Percentiles rank a stretch among this genome's conserved stretches.
These are phyloP conservation scores for Gymnoscopelus braueri DNA, from an alignment of 2,797 vertebrate genomes.

Conservation along the genomic window DNA sequence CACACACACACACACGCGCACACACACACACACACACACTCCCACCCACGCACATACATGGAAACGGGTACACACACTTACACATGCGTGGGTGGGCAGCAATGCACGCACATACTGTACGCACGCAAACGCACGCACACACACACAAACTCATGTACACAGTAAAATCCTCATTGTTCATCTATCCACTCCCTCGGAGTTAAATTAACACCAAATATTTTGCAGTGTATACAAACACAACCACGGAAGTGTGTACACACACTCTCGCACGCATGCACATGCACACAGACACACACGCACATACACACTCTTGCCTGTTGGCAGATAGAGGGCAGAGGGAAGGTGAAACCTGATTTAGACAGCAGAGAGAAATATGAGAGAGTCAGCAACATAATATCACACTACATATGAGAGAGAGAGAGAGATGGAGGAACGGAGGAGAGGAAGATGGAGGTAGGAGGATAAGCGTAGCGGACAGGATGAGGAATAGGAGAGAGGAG, in stretches of 20 bases:
- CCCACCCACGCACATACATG: slow-evolving; percentile 7
- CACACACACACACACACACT: slow-evolving; percentile 24
- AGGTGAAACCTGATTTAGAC: slow-evolving; percentile 32
- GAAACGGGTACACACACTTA: slow-evolving; percentile 8
- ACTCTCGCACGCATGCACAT: slow-evolving; percentile 15
- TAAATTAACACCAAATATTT: too few species aligned
- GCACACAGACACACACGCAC: slow-evolving; percentile 7
- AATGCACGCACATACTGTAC: slow-evolving; percentile 27
- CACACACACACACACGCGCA: slow-evolving; percentile 13
- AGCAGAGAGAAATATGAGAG: slow-evolving; percentile 39
- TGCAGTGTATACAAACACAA: too few species aligned
- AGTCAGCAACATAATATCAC: slow-evolving; percentile 34
- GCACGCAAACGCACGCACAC: not conserved
- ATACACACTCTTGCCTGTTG: slow-evolving; percentile 8
- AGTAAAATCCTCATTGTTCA: too few species aligned
- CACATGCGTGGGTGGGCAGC: not conserved
- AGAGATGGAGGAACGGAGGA: not conserved
- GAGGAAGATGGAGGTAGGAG: not conserved
- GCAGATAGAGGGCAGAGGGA: slow-evolving; percentile 19
- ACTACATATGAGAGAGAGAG: not conserved
- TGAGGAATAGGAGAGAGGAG: not conserved
- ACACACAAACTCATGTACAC: not conserved
- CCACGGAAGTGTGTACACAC: not conserved
- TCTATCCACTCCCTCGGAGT: too few species aligned
- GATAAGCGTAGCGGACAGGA: not conserved